Base-by-base conservation (phyloP, 2,113 vertebrate species). In the Urocynchramus pylzowi region DNA sequence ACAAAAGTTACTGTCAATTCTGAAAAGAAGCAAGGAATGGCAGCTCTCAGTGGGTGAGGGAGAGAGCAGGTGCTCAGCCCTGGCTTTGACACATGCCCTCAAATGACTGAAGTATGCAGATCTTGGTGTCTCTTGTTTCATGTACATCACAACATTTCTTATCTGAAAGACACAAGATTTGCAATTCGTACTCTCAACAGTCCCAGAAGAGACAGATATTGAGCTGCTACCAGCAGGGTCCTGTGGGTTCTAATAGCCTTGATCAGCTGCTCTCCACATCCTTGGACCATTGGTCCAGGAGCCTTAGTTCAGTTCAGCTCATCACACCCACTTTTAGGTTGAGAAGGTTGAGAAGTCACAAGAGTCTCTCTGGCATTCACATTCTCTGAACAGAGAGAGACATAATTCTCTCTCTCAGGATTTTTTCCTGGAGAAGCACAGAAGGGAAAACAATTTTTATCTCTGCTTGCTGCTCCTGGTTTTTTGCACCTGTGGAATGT, bases 251-350 rank as follows among this genome's bases (percentile, higher is more conserved):
- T 50, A 30, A 50, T 3, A 67, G 30, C 37, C 20, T 16, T 73
- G 41, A 57, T 23, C 45, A 65, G 31, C 26, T 12, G n/a, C 26
- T 80, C 11, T 39, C 7, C 21, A 42, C 3, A 52, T 17, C 18
- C 33, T 78, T 22, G 56, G 44, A 31, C 26, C 22, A 31, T 42
- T 47, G 76, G 50, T 37, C 22, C 30, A 39, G 47, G 17, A 85
- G 23, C 3, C 13, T 54, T 53, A 13, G 63, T 35, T 81, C 39
- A 84, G 16, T 41, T 91, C 33, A 68, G 49, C 13, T 44, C 44
- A 84, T 52, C 7, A 73, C 7, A 24, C 7, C 3, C 1, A 0
- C 18, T 54, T 49, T 8, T 71, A 44, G n/a, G n/a, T n/a, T n/a
- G n/a, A n/a, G n/a, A n/a, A n/a, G n/a, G n/a, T n/a, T n/a, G n/a